Percentiles rank a stretch among this genome's conserved stretches.
phyloP scores from a whole-genome alignment of 2,113 vertebrate genomes.

The Macroglossus sobrinus region DNA sequence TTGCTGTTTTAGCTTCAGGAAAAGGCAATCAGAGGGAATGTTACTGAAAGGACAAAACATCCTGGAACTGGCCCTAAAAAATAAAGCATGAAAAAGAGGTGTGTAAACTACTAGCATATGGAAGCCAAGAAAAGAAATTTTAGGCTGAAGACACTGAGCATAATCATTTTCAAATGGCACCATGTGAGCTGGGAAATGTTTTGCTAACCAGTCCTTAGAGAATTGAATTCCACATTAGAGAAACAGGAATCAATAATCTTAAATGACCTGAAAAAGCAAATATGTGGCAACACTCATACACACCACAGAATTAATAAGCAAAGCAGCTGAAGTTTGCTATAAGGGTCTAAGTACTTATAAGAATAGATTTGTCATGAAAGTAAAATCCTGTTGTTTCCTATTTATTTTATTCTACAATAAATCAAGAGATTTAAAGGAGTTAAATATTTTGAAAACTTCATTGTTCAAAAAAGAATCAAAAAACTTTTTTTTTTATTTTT shows the following conservation, averaged over 20 bases:
- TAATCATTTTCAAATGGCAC: slow-evolving; percentile 61
- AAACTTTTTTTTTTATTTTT: background rate
- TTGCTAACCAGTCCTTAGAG: slow-evolving; percentile 61
- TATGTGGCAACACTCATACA: background rate
- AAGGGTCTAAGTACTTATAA: background rate
- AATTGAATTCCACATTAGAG: background rate
- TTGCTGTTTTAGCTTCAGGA: background rate
- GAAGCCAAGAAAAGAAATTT: slow-evolving; percentile 37
- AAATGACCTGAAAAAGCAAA: slow-evolving; percentile 57
- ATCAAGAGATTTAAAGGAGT: slow-evolving; percentile 25
- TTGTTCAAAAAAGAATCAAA: background rate
- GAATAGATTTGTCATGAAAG: slow-evolving; percentile 35
- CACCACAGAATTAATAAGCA: slow-evolving; percentile 41
- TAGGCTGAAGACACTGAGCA: slow-evolving; percentile 24
- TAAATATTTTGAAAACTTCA: background rate
- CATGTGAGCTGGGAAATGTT: slow-evolving; percentile 24
- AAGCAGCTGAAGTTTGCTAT: slow-evolving; percentile 30
- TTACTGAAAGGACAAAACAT: background rate
- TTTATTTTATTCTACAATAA: slow-evolving; percentile 37
- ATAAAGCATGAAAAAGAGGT: slow-evolving; percentile 43
- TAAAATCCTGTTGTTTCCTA: background rate
- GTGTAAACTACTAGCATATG: slow-evolving; percentile 41
- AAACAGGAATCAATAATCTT: slow-evolving; percentile 56
- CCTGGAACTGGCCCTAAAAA: slow-evolving; percentile 4
- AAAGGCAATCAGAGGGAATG: background rate